These are phyloP conservation scores for Apogon hyalosoma DNA, from an alignment of 2,797 vertebrate genomes.

Conservation along the genomic window DNA sequence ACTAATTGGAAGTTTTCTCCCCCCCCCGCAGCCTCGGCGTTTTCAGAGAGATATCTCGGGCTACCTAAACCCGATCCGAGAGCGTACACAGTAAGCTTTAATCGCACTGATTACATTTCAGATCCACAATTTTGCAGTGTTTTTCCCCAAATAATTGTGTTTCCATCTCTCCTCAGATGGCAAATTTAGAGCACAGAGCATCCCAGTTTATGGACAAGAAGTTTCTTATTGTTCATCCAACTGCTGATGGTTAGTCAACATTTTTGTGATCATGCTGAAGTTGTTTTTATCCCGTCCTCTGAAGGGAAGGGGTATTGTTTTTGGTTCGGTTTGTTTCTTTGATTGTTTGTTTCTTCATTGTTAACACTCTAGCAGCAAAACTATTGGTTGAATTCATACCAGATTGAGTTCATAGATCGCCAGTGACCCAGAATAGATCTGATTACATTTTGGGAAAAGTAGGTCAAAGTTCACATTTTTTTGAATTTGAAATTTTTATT, in stretches of 20 bases:
- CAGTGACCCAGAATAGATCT: no score
- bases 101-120: background rate
- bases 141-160: background rate
- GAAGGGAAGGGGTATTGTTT: no score
- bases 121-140: background rate
- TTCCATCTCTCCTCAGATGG: constrained; percentile 81
- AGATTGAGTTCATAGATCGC: no score
- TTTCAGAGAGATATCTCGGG: constrained; percentile 96
- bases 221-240: constrained; percentile 95
- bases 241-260: constrained; percentile 91
- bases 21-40: constrained; percentile 90
- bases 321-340: no score
- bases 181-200: constrained; percentile 88
- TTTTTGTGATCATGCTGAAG: background rate
- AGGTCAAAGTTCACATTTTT: no score
- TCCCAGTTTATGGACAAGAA: constrained; percentile 90
- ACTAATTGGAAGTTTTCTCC: constrained; percentile 15
- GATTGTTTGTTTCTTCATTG: no score
- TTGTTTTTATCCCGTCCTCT: no score
- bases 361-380: no score
- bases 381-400: no score
- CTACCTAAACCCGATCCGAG: constrained; percentile 90
- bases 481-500: no score
- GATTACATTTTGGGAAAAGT: no score
- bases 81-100: constrained; percentile 88